Evolutionary conservation across 2,113 vertebrate species (phyloP).

Genomic region (Nesogale talazaci): DNA sequence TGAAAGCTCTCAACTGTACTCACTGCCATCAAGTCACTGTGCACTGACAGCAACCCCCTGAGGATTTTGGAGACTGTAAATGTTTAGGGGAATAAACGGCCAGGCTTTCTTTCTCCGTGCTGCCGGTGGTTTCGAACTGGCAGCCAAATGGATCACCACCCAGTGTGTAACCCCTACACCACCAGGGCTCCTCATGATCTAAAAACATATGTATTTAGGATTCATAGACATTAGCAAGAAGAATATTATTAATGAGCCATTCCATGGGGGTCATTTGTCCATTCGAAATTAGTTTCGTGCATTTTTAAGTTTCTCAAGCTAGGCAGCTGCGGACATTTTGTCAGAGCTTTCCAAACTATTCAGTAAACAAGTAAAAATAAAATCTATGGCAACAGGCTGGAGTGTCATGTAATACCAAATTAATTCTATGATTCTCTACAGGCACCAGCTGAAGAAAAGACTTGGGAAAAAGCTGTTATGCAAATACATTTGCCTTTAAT

Average conservation of each 20-base stretch:
- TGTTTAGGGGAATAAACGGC: too few relatives aligned
- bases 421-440: conserved; percentile 61
- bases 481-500: conserved; percentile 57
- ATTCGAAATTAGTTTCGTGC: conserved; percentile 56
- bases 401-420: conserved; percentile 65
- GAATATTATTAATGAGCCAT: conserved; percentile 8
- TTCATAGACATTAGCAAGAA: conserved; percentile 24
- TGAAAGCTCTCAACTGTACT: too few relatives aligned
- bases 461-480: background rate
- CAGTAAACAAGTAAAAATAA: conserved; percentile 76
- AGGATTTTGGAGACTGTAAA: too few relatives aligned
- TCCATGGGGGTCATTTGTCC: background rate
- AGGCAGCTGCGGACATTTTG: conserved; percentile 57
- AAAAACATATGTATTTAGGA: background rate
- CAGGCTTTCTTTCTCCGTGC: too few relatives aligned
- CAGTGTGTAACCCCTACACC: too few relatives aligned
- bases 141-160: too few relatives aligned
- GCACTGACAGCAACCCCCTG: too few relatives aligned
- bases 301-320: conserved; percentile 31
- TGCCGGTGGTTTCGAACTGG: too few relatives aligned
- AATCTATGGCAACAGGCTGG: conserved; percentile 64
- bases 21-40: too few relatives aligned
- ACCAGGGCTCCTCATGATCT: background rate
- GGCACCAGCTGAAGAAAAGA: conserved; percentile 51
- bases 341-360: conserved; percentile 69